phyloP scores from a whole-genome alignment of 2,797 vertebrate genomes.

The Microctenopoma stevenorrisi region DNA sequence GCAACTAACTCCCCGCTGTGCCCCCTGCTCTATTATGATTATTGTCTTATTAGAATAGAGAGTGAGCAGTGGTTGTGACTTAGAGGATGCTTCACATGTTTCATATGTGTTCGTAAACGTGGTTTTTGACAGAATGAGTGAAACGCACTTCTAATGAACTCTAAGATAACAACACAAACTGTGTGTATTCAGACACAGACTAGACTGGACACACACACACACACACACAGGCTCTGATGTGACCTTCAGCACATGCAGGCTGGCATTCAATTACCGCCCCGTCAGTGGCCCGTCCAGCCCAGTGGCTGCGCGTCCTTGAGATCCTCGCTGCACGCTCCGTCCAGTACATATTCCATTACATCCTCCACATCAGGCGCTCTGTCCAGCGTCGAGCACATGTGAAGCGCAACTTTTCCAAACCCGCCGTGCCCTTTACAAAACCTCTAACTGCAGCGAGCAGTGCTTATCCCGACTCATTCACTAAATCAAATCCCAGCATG shows the following conservation, averaged over 20 bases:
- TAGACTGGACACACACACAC: slow-evolving; percentile 12
- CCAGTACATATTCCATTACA: slow-evolving; percentile 77
- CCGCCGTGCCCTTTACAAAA: slow-evolving; percentile 38
- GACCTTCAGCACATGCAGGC: slow-evolving; percentile 81
- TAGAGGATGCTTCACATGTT: too few relatives aligned
- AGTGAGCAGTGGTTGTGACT: too few relatives aligned
- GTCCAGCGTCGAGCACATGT: slow-evolving; percentile 41
- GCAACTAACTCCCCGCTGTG: too few relatives aligned
- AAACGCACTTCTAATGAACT: too few relatives aligned
- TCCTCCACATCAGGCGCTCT: slow-evolving; percentile 64
- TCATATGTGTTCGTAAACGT: too few relatives aligned
- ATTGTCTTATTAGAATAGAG: too few relatives aligned
- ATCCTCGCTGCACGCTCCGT: slow-evolving; percentile 69
- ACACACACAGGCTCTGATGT: slow-evolving; percentile 67
- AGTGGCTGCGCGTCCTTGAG: slow-evolving; percentile 78
- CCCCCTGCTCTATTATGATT: too few relatives aligned
- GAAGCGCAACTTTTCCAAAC: slow-evolving; percentile 23
- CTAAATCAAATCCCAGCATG: slow-evolving; percentile 34
- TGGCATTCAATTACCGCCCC: slow-evolving; percentile 83
- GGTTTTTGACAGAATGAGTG: too few relatives aligned
- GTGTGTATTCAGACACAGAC: not conserved
- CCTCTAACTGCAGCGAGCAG: slow-evolving; percentile 37
- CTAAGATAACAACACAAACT: not conserved
- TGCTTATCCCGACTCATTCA: slow-evolving; percentile 7
- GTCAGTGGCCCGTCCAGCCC: slow-evolving; percentile 79